Conservation (phyloP, 2,888 invertebrate genomes). For the Steinernema scapterisci region DNA sequence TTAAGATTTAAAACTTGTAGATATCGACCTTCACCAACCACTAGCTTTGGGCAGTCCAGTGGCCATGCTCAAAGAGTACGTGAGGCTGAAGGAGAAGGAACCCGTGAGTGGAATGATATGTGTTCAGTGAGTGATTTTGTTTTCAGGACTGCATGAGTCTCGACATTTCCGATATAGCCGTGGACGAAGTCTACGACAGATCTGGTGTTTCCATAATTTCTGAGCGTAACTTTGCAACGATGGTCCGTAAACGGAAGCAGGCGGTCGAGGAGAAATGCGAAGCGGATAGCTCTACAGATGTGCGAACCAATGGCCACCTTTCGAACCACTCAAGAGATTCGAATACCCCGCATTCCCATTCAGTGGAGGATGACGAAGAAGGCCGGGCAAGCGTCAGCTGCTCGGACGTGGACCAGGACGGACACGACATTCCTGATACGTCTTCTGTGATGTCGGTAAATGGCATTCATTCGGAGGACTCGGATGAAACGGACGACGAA, state of each 20-base stretch:
- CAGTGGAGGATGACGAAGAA: constrained; percentile 5
- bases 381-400: background rate
- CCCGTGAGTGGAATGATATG: constrained; percentile 34
- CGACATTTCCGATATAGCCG: constrained; percentile 39
- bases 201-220: constrained; percentile 38
- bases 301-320: background rate
- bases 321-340: background rate
- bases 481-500: constrained; percentile 11
- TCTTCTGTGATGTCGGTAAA: background rate
- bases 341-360: background rate
- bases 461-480: constrained; percentile 1
- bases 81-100: constrained; percentile 33
- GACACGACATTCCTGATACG: background rate
- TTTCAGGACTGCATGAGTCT: constrained; percentile 41
- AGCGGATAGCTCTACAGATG: constrained; percentile 14
- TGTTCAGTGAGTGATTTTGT: no score
- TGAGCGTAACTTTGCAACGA: constrained; percentile 38
- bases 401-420: constrained; percentile 13
- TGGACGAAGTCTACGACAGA: constrained; percentile 41
- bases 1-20: constrained; percentile 5
- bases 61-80: constrained; percentile 37
- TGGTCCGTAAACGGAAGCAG: background rate
- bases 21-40: constrained; percentile 41
- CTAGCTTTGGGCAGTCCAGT: constrained; percentile 22
- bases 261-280: constrained; percentile 16